Percentiles rank a stretch among this genome's conserved stretches.
phyloP scores from a whole-genome alignment of 2,113 vertebrate species.

The Falco punctatus region DNA sequence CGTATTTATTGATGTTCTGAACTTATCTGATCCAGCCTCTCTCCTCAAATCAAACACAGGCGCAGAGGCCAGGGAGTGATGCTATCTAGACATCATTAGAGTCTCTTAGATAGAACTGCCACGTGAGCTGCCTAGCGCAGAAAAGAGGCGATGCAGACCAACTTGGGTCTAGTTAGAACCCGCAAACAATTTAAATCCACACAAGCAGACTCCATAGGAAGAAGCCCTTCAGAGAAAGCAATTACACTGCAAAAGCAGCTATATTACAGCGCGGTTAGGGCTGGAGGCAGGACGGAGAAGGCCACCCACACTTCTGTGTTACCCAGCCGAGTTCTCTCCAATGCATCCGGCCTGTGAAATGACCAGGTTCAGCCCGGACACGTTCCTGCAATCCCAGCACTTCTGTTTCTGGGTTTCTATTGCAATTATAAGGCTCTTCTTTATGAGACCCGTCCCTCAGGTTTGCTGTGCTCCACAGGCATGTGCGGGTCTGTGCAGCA shows the following conservation, averaged over 20 bases:
- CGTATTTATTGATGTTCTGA: constrained; percentile 41
- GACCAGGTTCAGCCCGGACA: constrained; percentile 10
- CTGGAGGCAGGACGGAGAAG: constrained; percentile 44
- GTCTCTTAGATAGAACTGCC: background rate
- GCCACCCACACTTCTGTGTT: constrained; percentile 52
- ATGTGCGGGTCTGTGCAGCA: background rate
- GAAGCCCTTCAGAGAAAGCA: constrained; percentile 67
- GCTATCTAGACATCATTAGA: constrained; percentile 27
- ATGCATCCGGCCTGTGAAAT: constrained; percentile 1
- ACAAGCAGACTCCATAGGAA: constrained; percentile 65
- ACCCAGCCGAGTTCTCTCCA: constrained; percentile 25
- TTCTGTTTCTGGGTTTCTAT: background rate
- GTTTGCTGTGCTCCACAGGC: background rate
- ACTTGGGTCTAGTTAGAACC: constrained; percentile 44
- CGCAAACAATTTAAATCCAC: constrained; percentile 60
- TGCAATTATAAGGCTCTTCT: background rate
- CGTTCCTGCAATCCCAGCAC: background rate
- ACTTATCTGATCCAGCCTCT: constrained; percentile 49
- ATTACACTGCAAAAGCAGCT: constrained; percentile 63
- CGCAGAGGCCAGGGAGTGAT: background rate
- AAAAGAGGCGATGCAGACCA: background rate
- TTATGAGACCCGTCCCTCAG: background rate
- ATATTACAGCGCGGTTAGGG: constrained; percentile 9
- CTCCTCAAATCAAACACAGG: constrained; percentile 31
- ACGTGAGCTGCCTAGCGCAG: background rate